phyloP scores from a whole-genome alignment of 2,113 vertebrate species.

The Macroglossus sobrinus region DNA sequence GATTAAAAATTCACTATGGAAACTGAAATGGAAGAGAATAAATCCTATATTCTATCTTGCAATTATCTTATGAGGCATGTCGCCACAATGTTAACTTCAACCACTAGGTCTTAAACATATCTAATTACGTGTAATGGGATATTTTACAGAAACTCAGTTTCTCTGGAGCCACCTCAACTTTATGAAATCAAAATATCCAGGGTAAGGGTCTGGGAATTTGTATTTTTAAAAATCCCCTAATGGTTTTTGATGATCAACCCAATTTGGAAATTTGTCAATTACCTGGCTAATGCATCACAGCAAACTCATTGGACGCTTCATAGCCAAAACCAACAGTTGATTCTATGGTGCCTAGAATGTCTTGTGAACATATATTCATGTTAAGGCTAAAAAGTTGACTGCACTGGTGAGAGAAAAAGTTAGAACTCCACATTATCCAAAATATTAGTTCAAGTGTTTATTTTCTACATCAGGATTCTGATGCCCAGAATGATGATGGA shows the following conservation, averaged over 20 bases:
- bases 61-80: neutral
- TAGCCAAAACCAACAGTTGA: neutral
- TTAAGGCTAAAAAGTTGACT: neutral
- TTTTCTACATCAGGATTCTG: neutral
- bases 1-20: neutral
- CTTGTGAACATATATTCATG: neutral
- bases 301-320: neutral
- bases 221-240: neutral
- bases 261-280: neutral
- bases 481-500: neutral
- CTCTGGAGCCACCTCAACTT: neutral
- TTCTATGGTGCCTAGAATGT: neutral
- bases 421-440: neutral
- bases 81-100: neutral
- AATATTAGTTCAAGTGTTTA: neutral
- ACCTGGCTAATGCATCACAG: neutral
- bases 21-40: neutral
- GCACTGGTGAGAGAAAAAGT: neutral
- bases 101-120: neutral
- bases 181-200: neutral
- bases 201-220: neutral
- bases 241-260: neutral
- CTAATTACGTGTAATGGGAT: neutral
- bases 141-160: neutral
- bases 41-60: neutral